A percentile compares a stretch with the other conserved stretches of the same genome.
phyloP scores from a whole-genome alignment of 1,140 invertebrate genomes.

The Pristionchus pacificus region DNA sequence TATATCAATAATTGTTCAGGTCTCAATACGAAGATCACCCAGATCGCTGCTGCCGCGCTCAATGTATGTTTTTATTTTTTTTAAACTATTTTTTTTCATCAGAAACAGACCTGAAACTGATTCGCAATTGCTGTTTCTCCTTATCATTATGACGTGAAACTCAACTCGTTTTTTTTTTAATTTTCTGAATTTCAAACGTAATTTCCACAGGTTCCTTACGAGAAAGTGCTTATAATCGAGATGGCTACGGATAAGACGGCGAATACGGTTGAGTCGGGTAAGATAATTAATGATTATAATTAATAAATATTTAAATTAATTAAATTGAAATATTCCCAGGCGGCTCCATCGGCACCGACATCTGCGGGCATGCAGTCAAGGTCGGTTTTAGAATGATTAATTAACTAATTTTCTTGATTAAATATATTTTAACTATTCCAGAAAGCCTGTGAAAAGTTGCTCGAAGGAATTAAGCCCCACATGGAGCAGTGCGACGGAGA shows the following conservation, averaged over 20 bases:
- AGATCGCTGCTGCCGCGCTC: constrained; percentile 39
- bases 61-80: constrained; percentile 60
- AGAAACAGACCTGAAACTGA: constrained; percentile 64
- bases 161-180: too few species aligned
- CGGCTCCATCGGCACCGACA: constrained; percentile 80
- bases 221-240: constrained; percentile 79
- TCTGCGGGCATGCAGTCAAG: constrained; percentile 84
- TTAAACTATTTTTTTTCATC: too few species aligned
- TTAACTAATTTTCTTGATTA: not conserved
- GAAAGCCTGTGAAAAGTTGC: constrained; percentile 75
- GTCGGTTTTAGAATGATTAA: too few species aligned
- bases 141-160: too few species aligned
- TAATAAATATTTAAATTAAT: too few species aligned
- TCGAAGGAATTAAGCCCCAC: constrained; percentile 72
- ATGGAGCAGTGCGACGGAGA: constrained; percentile 70
- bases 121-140: too few species aligned
- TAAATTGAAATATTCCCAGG: too few species aligned
- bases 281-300: too few species aligned
- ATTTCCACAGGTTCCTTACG: constrained; percentile 62
- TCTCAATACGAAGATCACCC: constrained; percentile 39
- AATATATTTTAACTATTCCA: constrained; percentile 52
- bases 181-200: too few species aligned
- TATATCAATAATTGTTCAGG: too few species aligned
- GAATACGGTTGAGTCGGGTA: constrained; percentile 82
- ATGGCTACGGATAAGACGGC: constrained; percentile 86